Percentiles rank a stretch among this genome's conserved stretches.
phyloP scores from a whole-genome alignment of 2,113 vertebrate genomes.

The Platysteira castanea region DNA sequence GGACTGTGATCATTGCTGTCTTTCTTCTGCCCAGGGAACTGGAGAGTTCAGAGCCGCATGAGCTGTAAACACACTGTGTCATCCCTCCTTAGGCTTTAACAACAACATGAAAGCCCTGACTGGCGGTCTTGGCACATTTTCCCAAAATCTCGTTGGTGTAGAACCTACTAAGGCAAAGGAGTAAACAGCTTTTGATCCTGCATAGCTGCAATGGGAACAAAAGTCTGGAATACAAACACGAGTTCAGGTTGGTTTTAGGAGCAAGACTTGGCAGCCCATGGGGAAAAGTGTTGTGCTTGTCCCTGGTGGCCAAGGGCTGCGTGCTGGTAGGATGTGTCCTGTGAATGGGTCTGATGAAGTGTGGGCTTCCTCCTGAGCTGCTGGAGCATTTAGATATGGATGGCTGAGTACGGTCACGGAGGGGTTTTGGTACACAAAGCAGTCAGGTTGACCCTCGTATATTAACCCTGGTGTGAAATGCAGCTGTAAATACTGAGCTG shows the following conservation, averaged over 20 bases:
- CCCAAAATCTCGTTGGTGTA: background rate
- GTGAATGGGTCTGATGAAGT: background rate
- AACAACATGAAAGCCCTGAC: conserved; percentile 25
- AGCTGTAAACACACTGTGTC: conserved; percentile 50
- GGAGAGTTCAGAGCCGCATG: background rate
- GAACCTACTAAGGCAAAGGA: background rate
- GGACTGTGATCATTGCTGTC: background rate
- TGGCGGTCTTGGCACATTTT: conserved; percentile 7
- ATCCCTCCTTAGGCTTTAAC: conserved; percentile 35
- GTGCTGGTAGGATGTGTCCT: background rate
- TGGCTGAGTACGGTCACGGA: background rate
- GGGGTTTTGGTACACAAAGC: background rate
- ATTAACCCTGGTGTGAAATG: background rate
- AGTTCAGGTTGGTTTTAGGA: background rate
- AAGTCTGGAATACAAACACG: background rate
- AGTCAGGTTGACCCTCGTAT: background rate
- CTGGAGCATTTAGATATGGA: background rate
- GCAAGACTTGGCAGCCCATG: background rate
- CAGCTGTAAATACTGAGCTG: background rate
- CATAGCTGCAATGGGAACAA: background rate
- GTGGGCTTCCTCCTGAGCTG: background rate
- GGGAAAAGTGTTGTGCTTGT: background rate
- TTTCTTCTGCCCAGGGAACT: background rate
- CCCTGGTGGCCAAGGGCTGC: background rate
- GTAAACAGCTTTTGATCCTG: conserved; percentile 38